phyloP scores from a whole-genome alignment of 64 coral and sea anemone genomes.

The Catalaphyllia jardinei region DNA sequence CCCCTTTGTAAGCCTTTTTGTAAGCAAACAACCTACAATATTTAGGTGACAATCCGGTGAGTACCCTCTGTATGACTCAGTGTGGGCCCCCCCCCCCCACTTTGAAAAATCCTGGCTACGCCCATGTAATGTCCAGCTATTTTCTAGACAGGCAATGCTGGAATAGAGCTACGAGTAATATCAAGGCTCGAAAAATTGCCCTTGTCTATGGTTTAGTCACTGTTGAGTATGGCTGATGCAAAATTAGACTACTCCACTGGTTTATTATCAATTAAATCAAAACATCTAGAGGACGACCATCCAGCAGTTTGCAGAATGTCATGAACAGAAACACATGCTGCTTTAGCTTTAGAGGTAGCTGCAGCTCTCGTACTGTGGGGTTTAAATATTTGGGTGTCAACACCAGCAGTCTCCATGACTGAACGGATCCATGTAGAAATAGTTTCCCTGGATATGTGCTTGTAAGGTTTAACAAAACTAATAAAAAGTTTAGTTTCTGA shows the following conservation, averaged over 20 bases:
- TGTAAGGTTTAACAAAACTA: constrained; percentile 21
- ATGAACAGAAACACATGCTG: background rate
- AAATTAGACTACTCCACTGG: background rate
- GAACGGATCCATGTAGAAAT: constrained; percentile 25
- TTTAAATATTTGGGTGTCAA: constrained; percentile 31
- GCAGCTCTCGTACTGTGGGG: constrained; percentile 28
- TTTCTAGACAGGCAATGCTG: background rate
- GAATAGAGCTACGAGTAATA: background rate
- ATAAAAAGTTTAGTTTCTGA: constrained; percentile 27
- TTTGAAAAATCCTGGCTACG: no score
- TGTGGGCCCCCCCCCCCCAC: no score
- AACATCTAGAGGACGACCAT: constrained; percentile 2
- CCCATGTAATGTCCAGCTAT: background rate
- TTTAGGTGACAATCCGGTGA: no score
- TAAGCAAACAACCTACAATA: no score
- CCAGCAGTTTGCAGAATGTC: background rate
- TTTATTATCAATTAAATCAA: background rate
- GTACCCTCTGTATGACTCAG: no score
- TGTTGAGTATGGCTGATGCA: background rate
- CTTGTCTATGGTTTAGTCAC: background rate
- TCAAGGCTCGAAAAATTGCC: background rate
- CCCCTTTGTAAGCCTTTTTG: no score
- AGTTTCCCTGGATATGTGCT: background rate
- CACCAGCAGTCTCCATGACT: constrained; percentile 27
- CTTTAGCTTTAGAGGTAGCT: background rate